These are phyloP conservation scores for Ruditapes philippinarum DNA, from an alignment of 1,140 invertebrate genomes.

Conservation along the genomic window DNA sequence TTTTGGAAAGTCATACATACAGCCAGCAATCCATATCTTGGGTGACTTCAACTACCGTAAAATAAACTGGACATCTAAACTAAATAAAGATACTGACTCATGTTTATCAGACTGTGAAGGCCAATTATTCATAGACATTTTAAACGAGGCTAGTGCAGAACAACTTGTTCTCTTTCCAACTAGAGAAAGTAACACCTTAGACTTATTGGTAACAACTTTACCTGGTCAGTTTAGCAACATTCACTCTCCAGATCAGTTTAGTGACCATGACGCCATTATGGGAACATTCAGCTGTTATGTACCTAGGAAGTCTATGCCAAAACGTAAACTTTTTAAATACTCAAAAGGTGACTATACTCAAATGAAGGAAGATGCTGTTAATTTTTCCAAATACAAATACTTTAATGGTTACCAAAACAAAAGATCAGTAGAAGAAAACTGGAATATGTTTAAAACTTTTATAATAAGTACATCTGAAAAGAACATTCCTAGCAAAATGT, in stretches of 20 bases:
- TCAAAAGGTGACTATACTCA: background rate
- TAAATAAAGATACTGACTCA: background rate
- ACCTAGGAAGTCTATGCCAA: background rate
- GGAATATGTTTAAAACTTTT: conserved; percentile 7
- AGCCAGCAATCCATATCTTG: background rate
- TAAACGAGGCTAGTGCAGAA: background rate
- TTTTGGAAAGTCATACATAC: background rate
- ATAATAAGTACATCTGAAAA: background rate
- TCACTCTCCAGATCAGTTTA: background rate
- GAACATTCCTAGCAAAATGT: conserved; percentile 16
- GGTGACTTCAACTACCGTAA: background rate
- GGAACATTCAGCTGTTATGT: background rate
- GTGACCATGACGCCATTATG: conserved; percentile 2
- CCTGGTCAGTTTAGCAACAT: background rate
- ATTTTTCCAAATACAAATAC: background rate
- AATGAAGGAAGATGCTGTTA: background rate
- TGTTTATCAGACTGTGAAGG: background rate
- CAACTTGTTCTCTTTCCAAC: conserved; percentile 14
- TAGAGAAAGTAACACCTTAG: conserved; percentile 48
- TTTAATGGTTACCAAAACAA: conserved; percentile 34
- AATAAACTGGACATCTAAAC: background rate
- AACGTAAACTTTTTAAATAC: background rate
- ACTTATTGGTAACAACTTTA: conserved; percentile 5
- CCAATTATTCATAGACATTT: background rate
- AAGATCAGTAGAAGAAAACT: conserved; percentile 16